phyloP scores from a whole-genome alignment of 53 echinoderm and acorn worm genomes.

The Stichopus horrens region DNA sequence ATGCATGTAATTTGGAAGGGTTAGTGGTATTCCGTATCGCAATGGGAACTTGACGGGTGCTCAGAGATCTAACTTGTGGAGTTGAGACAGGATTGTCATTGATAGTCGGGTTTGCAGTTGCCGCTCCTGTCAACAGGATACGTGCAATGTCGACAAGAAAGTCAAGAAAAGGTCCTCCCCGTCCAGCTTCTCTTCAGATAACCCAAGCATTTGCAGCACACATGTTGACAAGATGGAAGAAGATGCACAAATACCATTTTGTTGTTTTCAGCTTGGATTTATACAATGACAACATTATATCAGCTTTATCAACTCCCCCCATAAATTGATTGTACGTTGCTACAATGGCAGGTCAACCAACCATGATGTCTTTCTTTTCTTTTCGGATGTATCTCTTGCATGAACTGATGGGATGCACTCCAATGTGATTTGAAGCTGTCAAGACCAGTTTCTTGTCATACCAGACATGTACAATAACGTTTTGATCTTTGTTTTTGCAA shows the following conservation, averaged over 20 bases:
- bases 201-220: slow-evolving; percentile 3
- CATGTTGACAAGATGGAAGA: slow-evolving; percentile 4
- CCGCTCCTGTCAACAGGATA: background rate
- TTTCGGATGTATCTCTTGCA: slow-evolving; percentile 13
- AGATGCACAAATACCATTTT: slow-evolving; percentile 21
- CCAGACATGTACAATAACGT: slow-evolving; percentile 21
- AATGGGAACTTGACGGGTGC: background rate
- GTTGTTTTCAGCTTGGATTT: slow-evolving; percentile 5
- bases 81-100: background rate
- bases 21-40: slow-evolving; percentile 5
- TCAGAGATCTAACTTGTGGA: background rate
- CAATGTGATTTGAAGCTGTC: slow-evolving; percentile 34
- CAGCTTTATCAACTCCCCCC: slow-evolving; percentile 41
- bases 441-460: slow-evolving; percentile 42
- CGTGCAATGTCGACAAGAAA: slow-evolving; percentile 1
- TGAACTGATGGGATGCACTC: background rate
- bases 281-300: background rate
- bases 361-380: slow-evolving; percentile 12
- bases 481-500: slow-evolving; percentile 33
- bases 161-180: slow-evolving; percentile 2
- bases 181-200: background rate
- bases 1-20: background rate
- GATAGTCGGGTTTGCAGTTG: background rate
- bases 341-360: slow-evolving; percentile 34
- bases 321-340: slow-evolving; percentile 42